Percentiles rank a stretch among this genome's conserved stretches.
Conservation (phyloP, 2,888 invertebrate species). For the Tetragonula carbonaria region DNA sequence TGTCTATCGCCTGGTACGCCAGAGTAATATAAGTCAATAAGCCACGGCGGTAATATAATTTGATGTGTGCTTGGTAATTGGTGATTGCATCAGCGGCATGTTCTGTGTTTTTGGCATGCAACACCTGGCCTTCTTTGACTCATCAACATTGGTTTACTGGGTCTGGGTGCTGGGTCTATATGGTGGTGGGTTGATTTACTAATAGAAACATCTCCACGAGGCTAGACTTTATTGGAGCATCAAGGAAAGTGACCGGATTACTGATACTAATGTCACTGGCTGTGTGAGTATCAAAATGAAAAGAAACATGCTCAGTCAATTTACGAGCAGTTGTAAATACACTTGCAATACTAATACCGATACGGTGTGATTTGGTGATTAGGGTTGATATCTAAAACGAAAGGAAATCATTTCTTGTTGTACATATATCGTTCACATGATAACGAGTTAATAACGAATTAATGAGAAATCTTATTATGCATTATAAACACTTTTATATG, state of each 20-base stretch:
- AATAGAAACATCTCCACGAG: slow-evolving; percentile 87
- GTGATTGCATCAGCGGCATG: slow-evolving; percentile 83
- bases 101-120: slow-evolving; percentile 84
- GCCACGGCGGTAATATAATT: slow-evolving; percentile 49
- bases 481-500: slow-evolving; percentile 14
- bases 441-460: background rate
- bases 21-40: slow-evolving; percentile 37
- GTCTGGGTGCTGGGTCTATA: slow-evolving; percentile 76
- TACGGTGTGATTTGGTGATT: background rate
- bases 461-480: background rate
- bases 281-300: slow-evolving; percentile 79
- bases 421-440: background rate
- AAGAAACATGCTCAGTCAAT: slow-evolving; percentile 45
- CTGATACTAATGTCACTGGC: slow-evolving; percentile 79
- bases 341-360: slow-evolving; percentile 37
- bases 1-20: slow-evolving; percentile 29
- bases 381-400: background rate
- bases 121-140: slow-evolving; percentile 80
- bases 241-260: slow-evolving; percentile 81
- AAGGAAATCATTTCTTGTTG: slow-evolving; percentile 3
- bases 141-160: slow-evolving; percentile 78
- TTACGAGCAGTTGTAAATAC: slow-evolving; percentile 54
- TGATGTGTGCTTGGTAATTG: slow-evolving; percentile 81
- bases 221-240: slow-evolving; percentile 86
- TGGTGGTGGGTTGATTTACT: slow-evolving; percentile 82